Conservation (phyloP, 1,140 invertebrate genomes). For the Nomia melanderi region DNA sequence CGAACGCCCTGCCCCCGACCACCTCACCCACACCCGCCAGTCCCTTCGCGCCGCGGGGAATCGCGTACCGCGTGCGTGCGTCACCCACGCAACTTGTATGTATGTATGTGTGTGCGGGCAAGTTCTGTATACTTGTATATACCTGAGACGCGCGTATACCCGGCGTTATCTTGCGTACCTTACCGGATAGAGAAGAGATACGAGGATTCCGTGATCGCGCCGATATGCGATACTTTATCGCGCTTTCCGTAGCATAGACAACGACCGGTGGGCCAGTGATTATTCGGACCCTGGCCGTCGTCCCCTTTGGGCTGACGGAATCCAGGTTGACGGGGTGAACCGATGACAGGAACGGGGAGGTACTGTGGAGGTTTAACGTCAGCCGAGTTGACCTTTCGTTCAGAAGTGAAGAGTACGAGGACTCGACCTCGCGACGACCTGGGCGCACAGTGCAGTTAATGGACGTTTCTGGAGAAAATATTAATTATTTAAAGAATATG, state of each 20-base stretch:
- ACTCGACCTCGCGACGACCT: too few species aligned
- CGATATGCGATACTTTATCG: conserved; percentile 18
- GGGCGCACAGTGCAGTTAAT: too few species aligned
- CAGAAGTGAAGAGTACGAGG: too few species aligned
- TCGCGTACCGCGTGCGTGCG: neutral
- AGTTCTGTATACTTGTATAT: conserved; percentile 41
- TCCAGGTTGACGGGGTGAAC: neutral
- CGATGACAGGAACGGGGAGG: neutral
- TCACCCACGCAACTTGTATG: neutral
- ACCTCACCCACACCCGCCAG: too few species aligned
- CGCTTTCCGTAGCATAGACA: conserved; percentile 38
- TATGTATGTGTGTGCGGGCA: neutral
- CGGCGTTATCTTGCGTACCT: conserved; percentile 26
- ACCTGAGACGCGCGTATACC: conserved; percentile 27
- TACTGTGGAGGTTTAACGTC: too few species aligned
- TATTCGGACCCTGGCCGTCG: neutral
- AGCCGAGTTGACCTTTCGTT: too few species aligned
- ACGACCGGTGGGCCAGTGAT: conserved; percentile 11
- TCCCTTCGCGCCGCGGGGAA: neutral
- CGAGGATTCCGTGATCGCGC: neutral
- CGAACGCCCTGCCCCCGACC: neutral
- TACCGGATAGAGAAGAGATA: neutral
- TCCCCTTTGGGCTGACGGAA: neutral
- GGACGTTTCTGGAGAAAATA: too few species aligned
- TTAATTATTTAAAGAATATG: too few species aligned